These are phyloP conservation scores for Plagiodera versicolora DNA, from an alignment of 2,888 invertebrate genomes.

Conservation along the genomic window DNA sequence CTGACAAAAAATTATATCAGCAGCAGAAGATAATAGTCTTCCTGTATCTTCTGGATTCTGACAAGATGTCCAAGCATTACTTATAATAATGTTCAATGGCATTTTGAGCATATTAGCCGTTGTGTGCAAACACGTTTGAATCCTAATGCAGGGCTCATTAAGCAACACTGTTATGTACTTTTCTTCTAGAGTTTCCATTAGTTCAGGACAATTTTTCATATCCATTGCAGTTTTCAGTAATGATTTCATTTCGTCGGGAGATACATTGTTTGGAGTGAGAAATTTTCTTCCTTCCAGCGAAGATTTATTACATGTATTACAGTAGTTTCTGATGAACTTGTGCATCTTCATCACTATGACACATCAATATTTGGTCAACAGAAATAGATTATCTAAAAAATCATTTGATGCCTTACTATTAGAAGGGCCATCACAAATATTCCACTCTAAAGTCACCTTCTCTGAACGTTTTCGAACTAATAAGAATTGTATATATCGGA, in stretches of 20 bases:
- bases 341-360: background rate
- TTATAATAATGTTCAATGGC: conserved; percentile 13
- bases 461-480: no score
- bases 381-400: no score
- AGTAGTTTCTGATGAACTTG: background rate
- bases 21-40: conserved; percentile 13
- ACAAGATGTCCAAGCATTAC: conserved; percentile 12
- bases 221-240: conserved; percentile 15
- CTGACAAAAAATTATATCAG: conserved; percentile 24
- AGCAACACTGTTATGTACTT: conserved; percentile 14
- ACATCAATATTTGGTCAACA: no score
- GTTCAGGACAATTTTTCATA: conserved; percentile 3
- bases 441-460: no score
- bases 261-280: conserved; percentile 15
- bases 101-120: conserved; percentile 17
- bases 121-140: conserved; percentile 16
- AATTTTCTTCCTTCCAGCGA: conserved; percentile 14
- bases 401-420: no score
- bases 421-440: no score
- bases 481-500: no score
- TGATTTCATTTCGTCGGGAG: conserved; percentile 16
- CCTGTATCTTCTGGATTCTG: conserved; percentile 16
- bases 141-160: conserved; percentile 16
- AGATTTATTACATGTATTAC: background rate
- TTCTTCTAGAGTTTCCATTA: conserved; percentile 6